Evolutionary conservation across 1,140 invertebrate genomes (phyloP).

Genomic region (Chelonus insularis): DNA sequence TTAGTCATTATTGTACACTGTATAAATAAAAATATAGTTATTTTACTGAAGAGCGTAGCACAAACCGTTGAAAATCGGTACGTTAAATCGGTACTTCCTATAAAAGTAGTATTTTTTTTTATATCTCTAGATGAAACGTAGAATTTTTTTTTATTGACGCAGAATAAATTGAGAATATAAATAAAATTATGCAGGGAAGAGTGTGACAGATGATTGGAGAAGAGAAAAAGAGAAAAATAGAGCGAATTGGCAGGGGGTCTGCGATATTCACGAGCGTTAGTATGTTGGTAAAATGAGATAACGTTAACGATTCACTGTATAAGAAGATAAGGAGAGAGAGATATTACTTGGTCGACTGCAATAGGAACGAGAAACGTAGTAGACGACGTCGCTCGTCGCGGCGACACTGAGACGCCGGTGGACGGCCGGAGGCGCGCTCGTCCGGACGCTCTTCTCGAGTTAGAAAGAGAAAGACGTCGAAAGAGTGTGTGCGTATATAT

Average conservation of each 20-base stretch:
- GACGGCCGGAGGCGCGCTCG: slow-evolving; percentile 43
- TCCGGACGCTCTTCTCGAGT: slow-evolving; percentile 38
- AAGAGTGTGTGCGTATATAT: slow-evolving; percentile 7
- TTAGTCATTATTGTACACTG: no score
- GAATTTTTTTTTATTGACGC: no score
- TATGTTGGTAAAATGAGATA: neutral
- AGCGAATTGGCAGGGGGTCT: no score
- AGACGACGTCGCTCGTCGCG: slow-evolving; percentile 56
- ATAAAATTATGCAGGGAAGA: neutral
- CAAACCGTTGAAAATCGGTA: no score
- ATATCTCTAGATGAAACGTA: no score
- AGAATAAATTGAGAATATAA: no score
- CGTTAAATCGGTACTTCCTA: no score
- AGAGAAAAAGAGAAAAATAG: slow-evolving; percentile 15
- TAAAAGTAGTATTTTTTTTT: no score
- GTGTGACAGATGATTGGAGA: slow-evolving; percentile 2
- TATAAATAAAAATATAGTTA: no score
- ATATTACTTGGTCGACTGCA: slow-evolving; percentile 15
- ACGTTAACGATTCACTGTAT: slow-evolving; percentile 5
- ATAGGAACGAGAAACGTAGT: slow-evolving; percentile 30
- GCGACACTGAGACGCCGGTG: slow-evolving; percentile 59
- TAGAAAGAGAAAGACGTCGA: slow-evolving; percentile 20
- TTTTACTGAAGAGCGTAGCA: no score
- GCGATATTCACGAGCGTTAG: no score
- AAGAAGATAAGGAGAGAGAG: slow-evolving; percentile 23